These are phyloP conservation scores for Geopemphigus sp. DNA, from an alignment of 1,140 invertebrate species.

Conservation along the genomic window DNA sequence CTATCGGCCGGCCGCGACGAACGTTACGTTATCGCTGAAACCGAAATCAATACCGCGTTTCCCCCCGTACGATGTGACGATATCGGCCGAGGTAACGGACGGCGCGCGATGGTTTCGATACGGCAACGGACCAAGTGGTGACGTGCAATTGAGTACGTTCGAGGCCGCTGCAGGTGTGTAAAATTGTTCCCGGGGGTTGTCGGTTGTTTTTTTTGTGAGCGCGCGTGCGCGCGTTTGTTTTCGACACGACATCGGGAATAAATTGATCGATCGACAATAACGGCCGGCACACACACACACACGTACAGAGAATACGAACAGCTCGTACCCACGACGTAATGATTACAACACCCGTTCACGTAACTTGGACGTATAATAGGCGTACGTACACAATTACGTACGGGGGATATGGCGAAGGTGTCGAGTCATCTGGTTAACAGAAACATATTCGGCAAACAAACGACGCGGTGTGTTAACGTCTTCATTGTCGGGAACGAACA, in stretches of 20 bases:
- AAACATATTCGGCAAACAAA: no score
- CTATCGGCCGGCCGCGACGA: no score
- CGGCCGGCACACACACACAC: no score
- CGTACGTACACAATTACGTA: no score
- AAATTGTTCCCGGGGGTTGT: constrained; percentile 12
- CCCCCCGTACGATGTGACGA: no score
- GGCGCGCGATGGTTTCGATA: not conserved
- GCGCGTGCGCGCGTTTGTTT: no score
- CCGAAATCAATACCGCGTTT: no score
- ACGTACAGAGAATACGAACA: not conserved
- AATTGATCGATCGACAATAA: constrained; percentile 47
- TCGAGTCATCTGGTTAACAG: constrained; percentile 42
- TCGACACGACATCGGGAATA: not conserved
- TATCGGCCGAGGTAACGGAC: constrained; percentile 3
- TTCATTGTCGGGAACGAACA: constrained; percentile 38
- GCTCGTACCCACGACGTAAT: no score
- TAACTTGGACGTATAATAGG: constrained; percentile 22
- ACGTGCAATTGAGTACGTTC: no score
- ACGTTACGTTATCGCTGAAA: no score
- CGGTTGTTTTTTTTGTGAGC: no score
- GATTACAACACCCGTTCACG: constrained; percentile 2
- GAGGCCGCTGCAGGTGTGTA: constrained; percentile 1
- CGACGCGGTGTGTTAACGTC: constrained; percentile 4
- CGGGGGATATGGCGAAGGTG: not conserved
- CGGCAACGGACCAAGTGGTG: not conserved